Conservation (phyloP, 1,140 invertebrate genomes). For the Neodiprion fabricii region DNA sequence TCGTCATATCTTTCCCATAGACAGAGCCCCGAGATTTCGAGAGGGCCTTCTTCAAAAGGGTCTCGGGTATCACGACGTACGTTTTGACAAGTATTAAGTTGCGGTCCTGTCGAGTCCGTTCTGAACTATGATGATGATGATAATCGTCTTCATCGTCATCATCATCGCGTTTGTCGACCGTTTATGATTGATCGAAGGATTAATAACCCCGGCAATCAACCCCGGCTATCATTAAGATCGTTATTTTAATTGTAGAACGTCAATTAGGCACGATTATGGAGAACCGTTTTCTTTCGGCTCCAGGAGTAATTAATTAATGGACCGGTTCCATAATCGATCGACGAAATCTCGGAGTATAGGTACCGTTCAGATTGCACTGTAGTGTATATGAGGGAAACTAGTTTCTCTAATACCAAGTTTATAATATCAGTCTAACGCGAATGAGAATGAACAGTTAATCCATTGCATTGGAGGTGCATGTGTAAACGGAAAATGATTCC, state of each 20-base stretch:
- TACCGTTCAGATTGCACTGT: background rate
- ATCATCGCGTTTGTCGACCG: background rate
- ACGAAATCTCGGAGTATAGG: background rate
- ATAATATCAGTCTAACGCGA: too few species aligned
- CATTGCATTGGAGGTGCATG: too few species aligned
- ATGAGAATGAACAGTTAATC: too few species aligned
- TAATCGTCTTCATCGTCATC: too few species aligned
- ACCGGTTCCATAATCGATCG: background rate
- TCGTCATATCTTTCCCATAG: background rate
- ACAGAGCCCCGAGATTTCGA: too few species aligned
- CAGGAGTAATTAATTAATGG: conserved; percentile 27
- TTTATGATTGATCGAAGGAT: background rate
- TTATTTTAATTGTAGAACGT: conserved; percentile 35
- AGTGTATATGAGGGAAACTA: background rate
- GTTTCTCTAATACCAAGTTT: too few species aligned
- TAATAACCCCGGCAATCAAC: background rate
- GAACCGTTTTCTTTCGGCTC: conserved; percentile 13
- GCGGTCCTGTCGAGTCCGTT: too few species aligned
- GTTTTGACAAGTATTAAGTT: too few species aligned
- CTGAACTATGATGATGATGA: too few species aligned
- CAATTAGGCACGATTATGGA: conserved; percentile 35
- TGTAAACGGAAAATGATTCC: too few species aligned
- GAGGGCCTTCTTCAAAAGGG: too few species aligned
- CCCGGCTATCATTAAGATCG: conserved; percentile 21
- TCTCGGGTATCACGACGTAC: too few species aligned